Evolutionary conservation across 2,888 invertebrate species (phyloP), one percentile per base, ranked within the genome.

Genomic region (Drosophila infuscata): DNA sequence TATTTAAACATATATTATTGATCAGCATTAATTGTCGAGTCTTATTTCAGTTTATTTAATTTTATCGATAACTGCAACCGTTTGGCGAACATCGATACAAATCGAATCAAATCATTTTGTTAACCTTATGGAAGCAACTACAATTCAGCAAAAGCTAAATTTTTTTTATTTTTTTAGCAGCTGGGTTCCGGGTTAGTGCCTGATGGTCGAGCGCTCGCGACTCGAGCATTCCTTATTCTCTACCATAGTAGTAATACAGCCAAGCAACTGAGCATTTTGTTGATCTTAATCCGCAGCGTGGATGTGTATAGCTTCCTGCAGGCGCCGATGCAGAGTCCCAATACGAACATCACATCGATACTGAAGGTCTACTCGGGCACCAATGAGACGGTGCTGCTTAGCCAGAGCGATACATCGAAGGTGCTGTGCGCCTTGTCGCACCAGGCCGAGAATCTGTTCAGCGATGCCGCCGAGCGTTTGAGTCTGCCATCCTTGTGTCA

Each of bases 341-440:
- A 94, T 7, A 92, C 93, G 20, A 94, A 94, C 80, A 93, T 93
- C 11, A 91, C 93, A 6, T 92, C 93, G 11, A 93, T 93, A 41
- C 70, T 93, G 6, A 93, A 93, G 70, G 91, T 92, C 8, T 93
- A 93, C 35, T 92, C 93, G 0, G 93, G 92, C 51, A 92, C 92
- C 49, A 93, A 93, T 69, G 93, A 93, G 68, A 92, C 92, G 3
- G 95, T 95, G 46, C 94, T 96, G 15, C 94, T 97, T 63, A 95
- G 95, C 0, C 96, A 97, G 3, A 95, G 96, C 7, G 96, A 97
- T 64, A 97, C 98, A 0, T 97, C 97, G 0, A 96, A 97, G 90
- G 97, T 98, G 0, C 95, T 98, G 66, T 98, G 98, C 93, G 97
- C 97, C 0, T 93, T 99, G 12, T 97, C 98, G 0, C 97, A 98